Conservation (phyloP, 2,797 vertebrate genomes). For the Tapera naevia region DNA sequence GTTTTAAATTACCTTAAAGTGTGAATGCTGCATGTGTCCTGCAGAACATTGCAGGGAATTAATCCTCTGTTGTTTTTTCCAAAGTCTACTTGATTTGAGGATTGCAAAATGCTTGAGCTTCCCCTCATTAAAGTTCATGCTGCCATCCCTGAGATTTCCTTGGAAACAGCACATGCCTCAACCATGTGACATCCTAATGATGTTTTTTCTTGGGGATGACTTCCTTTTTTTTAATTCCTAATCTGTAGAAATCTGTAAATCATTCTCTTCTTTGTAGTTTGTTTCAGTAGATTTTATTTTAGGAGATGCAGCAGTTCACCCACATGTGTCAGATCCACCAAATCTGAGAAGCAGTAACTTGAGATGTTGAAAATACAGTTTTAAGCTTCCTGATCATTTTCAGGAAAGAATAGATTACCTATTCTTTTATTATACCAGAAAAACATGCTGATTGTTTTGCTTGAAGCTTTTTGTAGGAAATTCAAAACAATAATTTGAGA, state of each 20-base stretch:
- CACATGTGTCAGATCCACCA: neutral
- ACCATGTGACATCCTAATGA: neutral
- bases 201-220: neutral
- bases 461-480: neutral
- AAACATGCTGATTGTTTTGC: neutral
- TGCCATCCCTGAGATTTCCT: neutral
- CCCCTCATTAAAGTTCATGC: too few relatives aligned
- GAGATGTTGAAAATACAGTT: neutral
- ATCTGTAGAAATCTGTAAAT: neutral
- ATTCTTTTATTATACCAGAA: neutral
- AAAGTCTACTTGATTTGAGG: neutral
- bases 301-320: neutral
- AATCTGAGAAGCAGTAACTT: neutral
- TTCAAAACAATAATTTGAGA: neutral
- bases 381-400: neutral
- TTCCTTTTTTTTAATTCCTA: neutral
- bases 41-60: neutral
- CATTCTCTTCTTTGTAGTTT: neutral
- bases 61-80: neutral
- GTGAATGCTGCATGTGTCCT: neutral
- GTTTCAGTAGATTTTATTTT: neutral
- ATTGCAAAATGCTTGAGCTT: neutral
- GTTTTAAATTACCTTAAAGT: neutral
- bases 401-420: neutral
- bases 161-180: neutral